These are phyloP conservation scores for Poeciliopsis paucimaculata DNA, from an alignment of 2,797 vertebrate genomes.

Conservation along the genomic window DNA sequence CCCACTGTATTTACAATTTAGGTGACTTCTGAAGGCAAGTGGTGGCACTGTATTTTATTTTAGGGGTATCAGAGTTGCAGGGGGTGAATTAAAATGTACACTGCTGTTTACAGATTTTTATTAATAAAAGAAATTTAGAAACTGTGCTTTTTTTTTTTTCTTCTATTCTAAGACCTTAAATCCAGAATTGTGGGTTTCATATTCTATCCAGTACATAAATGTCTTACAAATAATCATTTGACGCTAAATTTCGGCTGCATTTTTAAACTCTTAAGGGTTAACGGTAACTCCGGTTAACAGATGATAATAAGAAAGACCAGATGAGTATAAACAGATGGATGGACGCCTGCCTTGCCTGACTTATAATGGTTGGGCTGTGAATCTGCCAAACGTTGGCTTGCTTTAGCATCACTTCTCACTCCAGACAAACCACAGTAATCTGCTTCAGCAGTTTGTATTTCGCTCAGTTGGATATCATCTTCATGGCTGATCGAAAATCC, in stretches of 20 bases:
- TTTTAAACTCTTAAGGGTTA: constrained; percentile 17
- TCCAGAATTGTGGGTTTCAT: not conserved
- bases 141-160: not conserved
- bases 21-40: not conserved
- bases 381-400: constrained; percentile 47
- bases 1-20: constrained; percentile 3
- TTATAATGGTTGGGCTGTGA: constrained; percentile 42
- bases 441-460: constrained; percentile 26
- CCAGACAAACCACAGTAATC: constrained; percentile 40
- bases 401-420: constrained; percentile 34
- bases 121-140: not conserved
- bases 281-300: constrained; percentile 27
- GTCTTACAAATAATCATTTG: constrained; percentile 22
- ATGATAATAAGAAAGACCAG: constrained; percentile 45
- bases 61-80: not conserved
- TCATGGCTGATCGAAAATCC: constrained; percentile 42
- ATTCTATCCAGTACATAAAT: not conserved
- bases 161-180: not conserved
- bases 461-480: constrained; percentile 37
- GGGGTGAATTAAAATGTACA: not conserved
- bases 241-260: constrained; percentile 1
- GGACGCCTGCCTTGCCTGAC: constrained; percentile 41
- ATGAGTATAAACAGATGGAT: constrained; percentile 62
- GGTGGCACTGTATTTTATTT: constrained; percentile 2
- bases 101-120: constrained; percentile 6